Conservation (phyloP, 2,888 invertebrate genomes). For the Stenotaenia linearis region DNA sequence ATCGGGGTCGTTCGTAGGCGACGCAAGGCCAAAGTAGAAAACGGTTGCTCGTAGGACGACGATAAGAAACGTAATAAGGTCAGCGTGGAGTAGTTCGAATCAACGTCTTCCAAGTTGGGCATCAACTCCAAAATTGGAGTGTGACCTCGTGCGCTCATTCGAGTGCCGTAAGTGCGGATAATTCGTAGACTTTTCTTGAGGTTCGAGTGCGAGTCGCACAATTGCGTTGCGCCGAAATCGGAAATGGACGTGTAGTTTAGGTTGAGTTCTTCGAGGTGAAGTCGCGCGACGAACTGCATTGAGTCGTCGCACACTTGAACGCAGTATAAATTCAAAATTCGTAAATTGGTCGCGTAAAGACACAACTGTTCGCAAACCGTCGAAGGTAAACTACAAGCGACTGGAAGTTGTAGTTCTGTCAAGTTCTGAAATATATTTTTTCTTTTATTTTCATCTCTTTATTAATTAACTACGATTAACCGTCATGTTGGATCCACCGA, state of each 20-base stretch:
- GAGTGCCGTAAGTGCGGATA: neutral
- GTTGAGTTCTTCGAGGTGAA: neutral
- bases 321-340: neutral
- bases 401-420: neutral
- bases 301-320: neutral
- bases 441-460: neutral
- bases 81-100: neutral
- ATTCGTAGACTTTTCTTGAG: neutral
- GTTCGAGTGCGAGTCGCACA: neutral
- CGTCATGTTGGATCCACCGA: neutral
- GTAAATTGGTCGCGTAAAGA: neutral
- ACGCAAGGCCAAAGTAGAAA: neutral
- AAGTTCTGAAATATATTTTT: neutral
- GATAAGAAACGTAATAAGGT: neutral
- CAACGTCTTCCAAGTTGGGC: neutral
- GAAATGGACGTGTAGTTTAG: neutral
- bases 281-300: neutral
- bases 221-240: neutral
- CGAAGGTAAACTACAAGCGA: neutral
- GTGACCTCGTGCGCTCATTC: neutral
- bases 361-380: neutral
- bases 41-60: neutral
- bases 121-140: neutral
- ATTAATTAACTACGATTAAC: neutral
- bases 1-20: conserved; percentile 15